Evolutionary conservation across 2,888 invertebrate genomes (phyloP).

Genomic region (Xanthia icteritia): DNA sequence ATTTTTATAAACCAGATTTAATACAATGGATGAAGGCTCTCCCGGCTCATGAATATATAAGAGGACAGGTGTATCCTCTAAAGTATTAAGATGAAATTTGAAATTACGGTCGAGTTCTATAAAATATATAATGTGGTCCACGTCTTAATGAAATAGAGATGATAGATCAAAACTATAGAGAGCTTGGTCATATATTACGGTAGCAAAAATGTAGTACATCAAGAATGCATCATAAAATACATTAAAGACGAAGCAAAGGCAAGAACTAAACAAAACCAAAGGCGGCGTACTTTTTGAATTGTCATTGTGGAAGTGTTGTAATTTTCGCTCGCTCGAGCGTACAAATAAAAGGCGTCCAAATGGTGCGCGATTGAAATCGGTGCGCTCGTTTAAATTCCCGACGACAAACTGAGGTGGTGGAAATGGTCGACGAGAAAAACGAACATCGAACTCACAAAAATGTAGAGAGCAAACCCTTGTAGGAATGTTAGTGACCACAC

Average conservation of each 20-base stretch:
- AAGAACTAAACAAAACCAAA: constrained; percentile 62
- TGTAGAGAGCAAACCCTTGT: constrained; percentile 87
- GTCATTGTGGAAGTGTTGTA: constrained; percentile 68
- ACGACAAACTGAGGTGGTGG: constrained; percentile 82
- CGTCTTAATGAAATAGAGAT: constrained; percentile 33
- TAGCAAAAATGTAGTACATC: constrained; percentile 27
- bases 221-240: constrained; percentile 70
- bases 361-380: constrained; percentile 78
- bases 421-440: constrained; percentile 84
- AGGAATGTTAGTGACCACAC: constrained; percentile 83
- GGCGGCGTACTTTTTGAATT: constrained; percentile 73
- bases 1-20: constrained; percentile 76
- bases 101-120: constrained; percentile 18
- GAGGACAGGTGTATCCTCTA: constrained; percentile 50
- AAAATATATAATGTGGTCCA: constrained; percentile 8
- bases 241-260: constrained; percentile 63
- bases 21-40: constrained; percentile 72
- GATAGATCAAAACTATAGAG: constrained; percentile 29
- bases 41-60: constrained; percentile 60
- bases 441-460: constrained; percentile 81
- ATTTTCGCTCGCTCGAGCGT: constrained; percentile 76
- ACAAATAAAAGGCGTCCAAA: constrained; percentile 72
- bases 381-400: constrained; percentile 86
- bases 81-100: constrained; percentile 28
- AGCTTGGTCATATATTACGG: constrained; percentile 54